These are phyloP conservation scores for Plagodis dolabraria DNA, from an alignment of 2,888 invertebrate species.

Conservation along the genomic window DNA sequence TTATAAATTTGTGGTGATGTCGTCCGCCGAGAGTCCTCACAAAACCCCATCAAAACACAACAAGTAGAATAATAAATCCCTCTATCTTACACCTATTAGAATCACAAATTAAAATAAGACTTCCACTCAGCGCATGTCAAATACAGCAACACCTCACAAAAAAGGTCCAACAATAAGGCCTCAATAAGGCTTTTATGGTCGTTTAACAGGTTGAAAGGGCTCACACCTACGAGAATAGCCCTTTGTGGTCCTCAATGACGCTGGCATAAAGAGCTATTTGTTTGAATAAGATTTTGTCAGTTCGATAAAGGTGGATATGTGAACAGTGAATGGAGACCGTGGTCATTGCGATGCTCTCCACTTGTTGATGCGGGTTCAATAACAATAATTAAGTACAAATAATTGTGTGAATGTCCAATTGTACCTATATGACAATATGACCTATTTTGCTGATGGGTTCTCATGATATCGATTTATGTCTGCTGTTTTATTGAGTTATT, in stretches of 20 bases:
- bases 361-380: slow-evolving; percentile 9
- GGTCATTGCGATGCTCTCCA: slow-evolving; percentile 30
- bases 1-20: not conserved
- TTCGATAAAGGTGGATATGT: slow-evolving; percentile 37
- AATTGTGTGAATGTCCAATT: slow-evolving; percentile 1
- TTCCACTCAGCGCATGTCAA: slow-evolving; percentile 40
- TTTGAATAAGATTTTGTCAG: slow-evolving; percentile 41
- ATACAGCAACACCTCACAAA: slow-evolving; percentile 45
- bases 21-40: not conserved
- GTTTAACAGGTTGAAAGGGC: slow-evolving; percentile 37
- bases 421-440: not conserved
- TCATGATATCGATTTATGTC: too few relatives aligned
- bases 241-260: slow-evolving; percentile 54
- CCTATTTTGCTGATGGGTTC: not conserved
- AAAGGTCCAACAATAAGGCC: slow-evolving; percentile 34
- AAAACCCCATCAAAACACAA: not conserved
- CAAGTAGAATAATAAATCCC: slow-evolving; percentile 5
- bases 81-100: slow-evolving; percentile 34
- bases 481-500: too few relatives aligned
- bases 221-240: slow-evolving; percentile 60
- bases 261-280: slow-evolving; percentile 47
- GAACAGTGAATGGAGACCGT: slow-evolving; percentile 23
- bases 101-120: slow-evolving; percentile 37
- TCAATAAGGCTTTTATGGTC: slow-evolving; percentile 36
- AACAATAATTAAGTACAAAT: not conserved